A percentile compares a stretch with the other conserved stretches of the same genome.
These are phyloP conservation scores for Donacobius atricapilla DNA, from an alignment of 2,113 vertebrate species.

Conservation along the genomic window DNA sequence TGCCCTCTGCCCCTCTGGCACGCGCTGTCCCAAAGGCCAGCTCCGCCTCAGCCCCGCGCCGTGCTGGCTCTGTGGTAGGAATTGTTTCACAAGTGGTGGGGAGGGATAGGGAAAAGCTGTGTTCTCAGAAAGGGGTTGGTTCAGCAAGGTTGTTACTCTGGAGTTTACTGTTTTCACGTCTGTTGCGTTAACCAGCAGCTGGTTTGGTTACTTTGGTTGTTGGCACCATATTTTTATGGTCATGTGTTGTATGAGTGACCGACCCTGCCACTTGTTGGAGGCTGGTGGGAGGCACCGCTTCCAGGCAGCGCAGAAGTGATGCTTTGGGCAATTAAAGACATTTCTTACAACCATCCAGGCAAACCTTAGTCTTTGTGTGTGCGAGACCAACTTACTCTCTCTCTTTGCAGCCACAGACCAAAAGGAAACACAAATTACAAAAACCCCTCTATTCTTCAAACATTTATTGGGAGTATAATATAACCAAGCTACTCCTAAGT, in stretches of 20 bases:
- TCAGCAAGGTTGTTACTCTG: neutral
- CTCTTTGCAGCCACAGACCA: neutral
- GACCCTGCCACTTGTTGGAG: neutral
- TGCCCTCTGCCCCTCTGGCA: neutral
- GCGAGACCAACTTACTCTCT: neutral
- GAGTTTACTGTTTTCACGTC: neutral
- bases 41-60: neutral
- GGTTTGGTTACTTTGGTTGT: neutral
- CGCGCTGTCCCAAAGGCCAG: neutral
- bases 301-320: neutral
- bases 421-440: neutral
- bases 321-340: slow-evolving; percentile 60
- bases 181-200: neutral
- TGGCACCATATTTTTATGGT: slow-evolving; percentile 29
- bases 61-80: neutral
- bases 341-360: slow-evolving; percentile 47
- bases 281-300: slow-evolving; percentile 1
- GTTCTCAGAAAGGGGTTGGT: neutral
- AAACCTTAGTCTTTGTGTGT: neutral
- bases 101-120: neutral
- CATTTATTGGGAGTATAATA: neutral
- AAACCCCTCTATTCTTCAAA: neutral
- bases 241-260: neutral
- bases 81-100: neutral
- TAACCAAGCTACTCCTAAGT: neutral